phyloP scores from a whole-genome alignment of 2,888 invertebrate species.

The Lymantria monacha region DNA sequence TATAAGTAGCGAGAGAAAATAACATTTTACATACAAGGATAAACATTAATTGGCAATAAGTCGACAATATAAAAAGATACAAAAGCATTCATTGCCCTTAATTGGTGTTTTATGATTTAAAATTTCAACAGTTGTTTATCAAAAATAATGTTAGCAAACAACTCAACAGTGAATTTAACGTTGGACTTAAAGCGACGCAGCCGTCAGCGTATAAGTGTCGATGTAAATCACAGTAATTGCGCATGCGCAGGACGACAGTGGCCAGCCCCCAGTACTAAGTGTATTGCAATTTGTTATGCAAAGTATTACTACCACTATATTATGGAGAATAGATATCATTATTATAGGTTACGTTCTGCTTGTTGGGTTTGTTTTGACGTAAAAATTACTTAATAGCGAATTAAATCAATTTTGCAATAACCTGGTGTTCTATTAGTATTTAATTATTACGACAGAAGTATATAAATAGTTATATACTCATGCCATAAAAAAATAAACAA shows the following conservation, averaged over 20 bases:
- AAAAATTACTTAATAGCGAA: conserved; percentile 6
- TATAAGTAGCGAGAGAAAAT: too few species aligned
- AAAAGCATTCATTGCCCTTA: too few species aligned
- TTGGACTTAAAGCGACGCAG: conserved; percentile 21
- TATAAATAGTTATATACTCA: neutral
- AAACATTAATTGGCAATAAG: too few species aligned
- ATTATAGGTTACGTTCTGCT: conserved; percentile 24
- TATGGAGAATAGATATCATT: conserved; percentile 30
- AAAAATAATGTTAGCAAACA: conserved; percentile 2
- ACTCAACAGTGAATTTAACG: conserved; percentile 24
- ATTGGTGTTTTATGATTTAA: neutral
- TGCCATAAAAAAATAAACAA: neutral
- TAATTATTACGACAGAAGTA: neutral
- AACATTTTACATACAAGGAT: too few species aligned
- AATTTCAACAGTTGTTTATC: neutral
- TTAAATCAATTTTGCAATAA: neutral
- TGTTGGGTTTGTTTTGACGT: conserved; percentile 12
- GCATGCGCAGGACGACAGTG: conserved; percentile 41
- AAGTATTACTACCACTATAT: conserved; percentile 35
- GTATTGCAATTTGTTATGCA: conserved; percentile 46
- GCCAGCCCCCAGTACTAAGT: conserved; percentile 37
- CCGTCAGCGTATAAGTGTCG: conserved; percentile 24
- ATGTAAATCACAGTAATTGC: conserved; percentile 46
- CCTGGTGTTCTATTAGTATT: neutral
- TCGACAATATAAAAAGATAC: too few species aligned